A percentile compares a stretch with the other conserved stretches of the same genome.
These are phyloP conservation scores for Equus przewalskii DNA, from an alignment of 2,113 vertebrate species.

Conservation along the genomic window DNA sequence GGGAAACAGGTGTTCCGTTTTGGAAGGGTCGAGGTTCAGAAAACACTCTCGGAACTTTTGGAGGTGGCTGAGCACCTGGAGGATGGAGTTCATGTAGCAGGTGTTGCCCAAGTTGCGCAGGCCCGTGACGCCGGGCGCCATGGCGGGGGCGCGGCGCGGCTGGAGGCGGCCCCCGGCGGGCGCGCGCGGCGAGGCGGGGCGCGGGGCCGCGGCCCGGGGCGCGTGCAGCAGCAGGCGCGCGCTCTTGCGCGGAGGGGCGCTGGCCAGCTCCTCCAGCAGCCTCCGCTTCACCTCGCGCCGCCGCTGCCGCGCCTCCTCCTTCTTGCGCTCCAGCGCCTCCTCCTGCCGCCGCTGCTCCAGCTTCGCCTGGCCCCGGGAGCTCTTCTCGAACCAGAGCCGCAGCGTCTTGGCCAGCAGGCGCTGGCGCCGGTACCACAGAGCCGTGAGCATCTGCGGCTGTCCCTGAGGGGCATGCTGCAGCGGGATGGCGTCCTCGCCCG, in stretches of 20 bases:
- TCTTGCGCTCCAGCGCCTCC: conserved; percentile 91
- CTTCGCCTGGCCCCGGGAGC: conserved; percentile 90
- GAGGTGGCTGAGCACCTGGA: conserved; percentile 99
- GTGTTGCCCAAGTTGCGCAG: conserved; percentile 98
- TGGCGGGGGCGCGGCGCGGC: conserved; percentile 88
- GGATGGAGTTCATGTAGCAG: conserved; percentile 99
- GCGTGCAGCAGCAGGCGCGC: conserved; percentile 94
- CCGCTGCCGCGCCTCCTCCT: conserved; percentile 92
- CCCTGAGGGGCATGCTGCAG: conserved; percentile 86
- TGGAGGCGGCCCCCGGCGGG: conserved; percentile 84
- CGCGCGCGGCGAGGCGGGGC: conserved; percentile 81
- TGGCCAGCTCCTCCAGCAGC: conserved; percentile 95
- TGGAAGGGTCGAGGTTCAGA: conserved; percentile 96
- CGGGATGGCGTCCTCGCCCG: conserved; percentile 83
- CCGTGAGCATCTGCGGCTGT: conserved; percentile 93
- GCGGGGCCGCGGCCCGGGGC: conserved; percentile 89
- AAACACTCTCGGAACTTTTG: conserved; percentile 99
- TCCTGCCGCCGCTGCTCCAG: conserved; percentile 88
- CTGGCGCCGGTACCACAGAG: conserved; percentile 95
- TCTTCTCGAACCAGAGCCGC: conserved; percentile 89
- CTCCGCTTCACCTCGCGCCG: conserved; percentile 95
- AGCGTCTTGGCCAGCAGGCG: conserved; percentile 92
- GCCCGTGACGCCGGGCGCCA: conserved; percentile 97
- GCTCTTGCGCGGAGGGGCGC: conserved; percentile 96
- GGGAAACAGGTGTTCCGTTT: conserved; percentile 96